Conservation (phyloP, 2,797 vertebrate species). For the Sebastes flavidus region DNA sequence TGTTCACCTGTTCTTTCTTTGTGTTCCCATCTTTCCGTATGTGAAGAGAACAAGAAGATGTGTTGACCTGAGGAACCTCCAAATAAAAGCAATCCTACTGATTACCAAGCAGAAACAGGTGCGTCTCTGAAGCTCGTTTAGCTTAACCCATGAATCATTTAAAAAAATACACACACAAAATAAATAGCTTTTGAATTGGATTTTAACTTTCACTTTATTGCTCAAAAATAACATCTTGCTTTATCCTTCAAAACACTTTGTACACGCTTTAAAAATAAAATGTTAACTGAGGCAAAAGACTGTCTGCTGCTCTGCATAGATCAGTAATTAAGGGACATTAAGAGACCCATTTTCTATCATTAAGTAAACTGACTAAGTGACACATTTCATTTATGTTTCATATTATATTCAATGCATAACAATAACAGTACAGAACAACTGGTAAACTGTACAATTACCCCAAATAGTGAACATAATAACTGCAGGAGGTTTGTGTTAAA, state of each 20-base stretch:
- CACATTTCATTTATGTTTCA: no score
- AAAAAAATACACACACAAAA: neutral
- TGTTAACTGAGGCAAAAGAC: neutral
- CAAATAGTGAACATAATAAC: no score
- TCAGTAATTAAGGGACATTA: neutral
- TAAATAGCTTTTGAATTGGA: neutral
- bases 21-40: constrained; percentile 39
- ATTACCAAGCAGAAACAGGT: constrained; percentile 68
- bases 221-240: neutral
- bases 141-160: neutral
- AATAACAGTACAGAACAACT: no score
- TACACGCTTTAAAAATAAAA: neutral
- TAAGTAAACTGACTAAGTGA: no score
- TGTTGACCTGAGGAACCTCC: neutral
- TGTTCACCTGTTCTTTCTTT: constrained; percentile 54
- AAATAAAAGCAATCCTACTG: constrained; percentile 16
- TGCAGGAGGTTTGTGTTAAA: no score
- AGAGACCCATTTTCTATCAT: no score
- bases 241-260: neutral
- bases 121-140: constrained; percentile 5
- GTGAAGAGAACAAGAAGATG: neutral
- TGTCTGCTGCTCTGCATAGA: constrained; percentile 43
- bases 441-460: no score
- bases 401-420: no score
- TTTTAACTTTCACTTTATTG: constrained; percentile 26